Base-by-base conservation (phyloP, 2,113 vertebrate genomes). In the Vanacampus margaritifer region DNA sequence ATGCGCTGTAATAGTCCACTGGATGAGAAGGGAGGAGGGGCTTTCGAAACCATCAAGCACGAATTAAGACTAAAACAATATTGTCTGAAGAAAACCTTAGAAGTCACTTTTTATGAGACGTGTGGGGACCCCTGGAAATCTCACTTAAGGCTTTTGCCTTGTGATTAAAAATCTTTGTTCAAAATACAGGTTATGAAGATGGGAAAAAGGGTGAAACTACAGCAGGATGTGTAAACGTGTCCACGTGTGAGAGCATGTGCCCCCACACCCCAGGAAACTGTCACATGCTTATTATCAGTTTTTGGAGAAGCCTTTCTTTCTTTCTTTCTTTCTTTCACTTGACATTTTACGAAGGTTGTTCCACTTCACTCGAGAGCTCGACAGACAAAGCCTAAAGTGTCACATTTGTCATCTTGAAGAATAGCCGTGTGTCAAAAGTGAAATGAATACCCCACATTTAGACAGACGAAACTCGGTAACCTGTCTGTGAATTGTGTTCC, bases 261-360 rank as follows among this genome's bases (percentile, higher is more conserved):
- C 56, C 48, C 28, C 17, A 58, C 35, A 35, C 56, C 17, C 14
- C 56, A 58, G 16, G 28, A 28, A 19, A 17, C 16, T 16, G 56
- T 36, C 26, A 58, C 56, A 58, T 58, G 56, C 28, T 36, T 28
- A 58, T 58, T 58, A 58, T 36, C 17, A 58, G 16, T 57, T 58
- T 28, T 57, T 28, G 24, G 54, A 57, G 54, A 57, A 16, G 26
- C 14, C 26, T 35, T 58, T 3, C n/a, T 17, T 58, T 58, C 28
- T n/a, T n/a, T n/a, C n/a, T n/a, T n/a, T n/a, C n/a, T n/a, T n/a
- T n/a, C n/a, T 17, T 58, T 58, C 28, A 58, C 56, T 58, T 58
- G 56, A 35, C 28, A 35, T 36, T 35, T 58, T 19, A 16, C 28
- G 2, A 19, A 35, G 16, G 14, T 57, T 57, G 24, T 58, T 32